Evolutionary conservation across 2,797 vertebrate genomes (phyloP).

Genomic region (Clamator glandarius): DNA sequence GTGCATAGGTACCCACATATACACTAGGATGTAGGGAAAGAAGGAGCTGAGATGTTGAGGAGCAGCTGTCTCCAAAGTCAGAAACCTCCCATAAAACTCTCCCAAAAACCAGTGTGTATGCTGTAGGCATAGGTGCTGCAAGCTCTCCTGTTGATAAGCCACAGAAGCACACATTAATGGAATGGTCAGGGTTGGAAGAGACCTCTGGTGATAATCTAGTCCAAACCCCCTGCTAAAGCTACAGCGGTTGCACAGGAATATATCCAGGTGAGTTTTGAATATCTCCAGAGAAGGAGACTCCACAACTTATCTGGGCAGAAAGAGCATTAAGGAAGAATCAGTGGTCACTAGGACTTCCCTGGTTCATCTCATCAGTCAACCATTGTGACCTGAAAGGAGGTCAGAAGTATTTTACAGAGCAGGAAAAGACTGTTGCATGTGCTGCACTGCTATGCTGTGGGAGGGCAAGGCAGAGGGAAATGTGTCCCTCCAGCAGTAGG

Average conservation of each 20-base stretch:
- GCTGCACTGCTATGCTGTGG: neutral
- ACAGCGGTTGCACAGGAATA: too few relatives aligned
- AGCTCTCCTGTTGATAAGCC: neutral
- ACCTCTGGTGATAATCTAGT: too few relatives aligned
- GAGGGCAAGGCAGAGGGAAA: neutral
- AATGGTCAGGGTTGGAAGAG: too few relatives aligned
- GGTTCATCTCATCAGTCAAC: neutral
- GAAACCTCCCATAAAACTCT: accelerated
- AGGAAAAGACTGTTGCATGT: neutral
- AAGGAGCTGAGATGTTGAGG: neutral
- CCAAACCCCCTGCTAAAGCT: too few relatives aligned
- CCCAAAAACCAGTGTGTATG: accelerated
- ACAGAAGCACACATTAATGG: too few relatives aligned
- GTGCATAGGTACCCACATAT: too few relatives aligned
- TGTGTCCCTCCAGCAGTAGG: accelerated
- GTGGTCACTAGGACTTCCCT: neutral
- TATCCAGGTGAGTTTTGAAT: too few relatives aligned
- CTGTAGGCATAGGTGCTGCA: neutral
- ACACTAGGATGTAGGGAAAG: neutral
- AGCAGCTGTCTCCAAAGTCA: neutral
- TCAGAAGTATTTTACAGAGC: accelerated
- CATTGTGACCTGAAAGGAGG: neutral
- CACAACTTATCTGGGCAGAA: neutral
- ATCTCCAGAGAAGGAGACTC: too few relatives aligned
- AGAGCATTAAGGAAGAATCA: neutral